Base-by-base conservation (phyloP, 37 sponge, comb jelly and placozoan genomes). In the Crambe crambe region DNA sequence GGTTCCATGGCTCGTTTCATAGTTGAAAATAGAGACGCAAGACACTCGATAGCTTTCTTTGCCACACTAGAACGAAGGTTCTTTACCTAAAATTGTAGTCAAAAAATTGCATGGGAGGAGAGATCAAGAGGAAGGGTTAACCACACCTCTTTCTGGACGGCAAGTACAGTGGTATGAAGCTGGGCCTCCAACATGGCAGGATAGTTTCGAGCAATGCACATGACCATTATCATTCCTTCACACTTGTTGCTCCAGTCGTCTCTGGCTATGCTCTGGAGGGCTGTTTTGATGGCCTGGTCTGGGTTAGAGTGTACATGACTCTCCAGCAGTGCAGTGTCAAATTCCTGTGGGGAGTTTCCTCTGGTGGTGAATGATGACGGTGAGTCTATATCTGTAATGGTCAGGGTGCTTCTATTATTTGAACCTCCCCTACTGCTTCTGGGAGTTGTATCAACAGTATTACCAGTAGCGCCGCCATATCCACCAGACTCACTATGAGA, bases 51-150 rank as follows among this genome's bases (percentile, higher is more conserved):
- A 18, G 96, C 96, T 54, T 64, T 88, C n/a, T 88, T 74, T 26
- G 94, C 75, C 30, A 96, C 94, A 39, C 80, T 65, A n/a, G 93
- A 91, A 0, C 96, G 87, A 27, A 96, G 79, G 65, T 96, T 96
- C 85, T 90, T 89, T 30, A 96, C 95, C 94, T 93, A 58, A 43
- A 72, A 72, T 18, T 43, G 29, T 27, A 36, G 12, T 47, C 12
- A 47, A 47, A 47, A 47, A 9, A 63, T 25, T 63, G 8, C 27
- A 25, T 63, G 20, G 30, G n/a, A 10, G 27, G 65, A n/a, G 26
- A 23, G 56, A 51, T n/a, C n/a, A n/a, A 17, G 27, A 29, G 18
- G 37, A 32, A 18, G 37, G 80, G 8, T 63, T 25, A 2, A 18
- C 60, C n/a, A 30, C 54, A 93, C 92, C 94, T 93, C 94, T 69